Base-by-base conservation (phyloP, 1,140 invertebrate species). In the Ctenoplectra terminalis region DNA sequence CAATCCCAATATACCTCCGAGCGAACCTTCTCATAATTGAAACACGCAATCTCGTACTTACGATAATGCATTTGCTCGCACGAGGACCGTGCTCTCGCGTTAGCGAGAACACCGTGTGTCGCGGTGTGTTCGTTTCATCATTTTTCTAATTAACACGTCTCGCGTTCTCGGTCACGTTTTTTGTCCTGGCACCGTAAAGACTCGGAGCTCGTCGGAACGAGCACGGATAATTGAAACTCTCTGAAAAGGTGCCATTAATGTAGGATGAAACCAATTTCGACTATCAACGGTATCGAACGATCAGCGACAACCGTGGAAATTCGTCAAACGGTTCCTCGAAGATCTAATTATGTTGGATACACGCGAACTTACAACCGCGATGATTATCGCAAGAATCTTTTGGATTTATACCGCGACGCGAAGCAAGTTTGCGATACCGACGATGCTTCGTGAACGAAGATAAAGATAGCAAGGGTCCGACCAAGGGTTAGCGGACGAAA, bases 31-130 rank as follows among this genome's bases (percentile, higher is more conserved):
- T 87, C 87, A 90, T 93, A 92, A 93, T 92, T 94, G 90, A 92
- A 93, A 92, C 91, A 94, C 92, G 92, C 91, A 87, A 93, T 92
- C 88, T 87, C 82, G 84, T 91, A 92, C 86, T 92, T 93, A 92
- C 82, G 77, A 88, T 90, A 90, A 89, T 88, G 86, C 89, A 85
- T 86, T 79, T 88, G 76, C 86, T 31, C 69, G 81, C 48, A 60
- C 52, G 15, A 52, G 50, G 37, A 1, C 31, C 3, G 56, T 17
- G 29, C 11, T 23, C 67, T 54, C 31, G 69, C 69, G 69, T 40
- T 26, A 40, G 3, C 54, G 29, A 26, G 46, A 54, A 50, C 40
- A 29, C 74, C 56, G 75, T 60, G 77, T 58, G 43, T 52, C 43
- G 67, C 70, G 61, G 40, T 9, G 40, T 40, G 4, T 31, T 43